phyloP scores from a whole-genome alignment of 2,888 invertebrate species.

The Parascotia fuliginaria region DNA sequence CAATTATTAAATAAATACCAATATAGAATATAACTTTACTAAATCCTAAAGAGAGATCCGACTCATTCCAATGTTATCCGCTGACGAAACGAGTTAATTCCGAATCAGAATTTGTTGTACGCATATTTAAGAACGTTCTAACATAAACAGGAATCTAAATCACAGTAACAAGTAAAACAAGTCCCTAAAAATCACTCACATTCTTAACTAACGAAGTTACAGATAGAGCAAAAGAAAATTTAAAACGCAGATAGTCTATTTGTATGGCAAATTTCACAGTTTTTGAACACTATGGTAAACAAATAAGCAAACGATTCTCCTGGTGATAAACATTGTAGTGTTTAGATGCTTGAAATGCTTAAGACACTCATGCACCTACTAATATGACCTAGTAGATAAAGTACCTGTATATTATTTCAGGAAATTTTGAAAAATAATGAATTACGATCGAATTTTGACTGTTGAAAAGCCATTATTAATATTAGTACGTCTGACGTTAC shows the following conservation, averaged over 20 bases:
- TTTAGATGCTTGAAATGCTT: no score
- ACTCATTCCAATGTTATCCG: slow-evolving; percentile 7
- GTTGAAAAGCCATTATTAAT: no score
- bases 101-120: slow-evolving; percentile 26
- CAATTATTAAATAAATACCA: neutral
- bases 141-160: slow-evolving; percentile 45
- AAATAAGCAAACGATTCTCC: no score
- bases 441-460: no score
- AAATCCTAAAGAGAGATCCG: slow-evolving; percentile 8
- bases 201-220: slow-evolving; percentile 32
- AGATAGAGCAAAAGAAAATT: slow-evolving; percentile 3
- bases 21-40: neutral
- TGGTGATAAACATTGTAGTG: no score
- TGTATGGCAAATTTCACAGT: no score
- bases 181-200: slow-evolving; percentile 30
- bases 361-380: no score
- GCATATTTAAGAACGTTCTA: slow-evolving; percentile 38
- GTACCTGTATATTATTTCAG: no score
- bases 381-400: no score
- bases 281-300: no score
- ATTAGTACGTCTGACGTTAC: slow-evolving; percentile 58
- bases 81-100: slow-evolving; percentile 36
- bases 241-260: slow-evolving; percentile 66
- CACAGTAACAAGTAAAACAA: slow-evolving; percentile 39
- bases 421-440: no score